Evolutionary conservation across 2,797 vertebrate species (phyloP).

Genomic region (Chlorospingus semifuscus): DNA sequence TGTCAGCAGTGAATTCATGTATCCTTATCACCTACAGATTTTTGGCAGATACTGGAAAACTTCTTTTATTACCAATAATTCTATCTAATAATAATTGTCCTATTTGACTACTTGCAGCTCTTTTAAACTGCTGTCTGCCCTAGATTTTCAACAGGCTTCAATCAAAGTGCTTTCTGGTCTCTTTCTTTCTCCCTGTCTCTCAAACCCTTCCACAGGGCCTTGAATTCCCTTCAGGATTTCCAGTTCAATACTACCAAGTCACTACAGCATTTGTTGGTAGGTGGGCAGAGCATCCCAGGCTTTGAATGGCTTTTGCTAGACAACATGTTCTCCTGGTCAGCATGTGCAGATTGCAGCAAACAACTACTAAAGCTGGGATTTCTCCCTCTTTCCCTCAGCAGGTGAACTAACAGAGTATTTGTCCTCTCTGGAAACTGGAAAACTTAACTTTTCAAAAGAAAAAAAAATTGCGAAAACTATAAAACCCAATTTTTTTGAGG

Average conservation of each 20-base stretch:
- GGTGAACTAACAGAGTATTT: background rate
- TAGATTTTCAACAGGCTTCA: background rate
- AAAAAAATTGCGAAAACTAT: background rate
- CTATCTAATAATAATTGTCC: background rate
- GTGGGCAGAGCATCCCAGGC: background rate
- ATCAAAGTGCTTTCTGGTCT: background rate
- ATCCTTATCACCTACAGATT: background rate
- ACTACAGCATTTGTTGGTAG: background rate
- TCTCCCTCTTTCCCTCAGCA: background rate
- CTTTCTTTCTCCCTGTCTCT: background rate
- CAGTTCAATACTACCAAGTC: background rate
- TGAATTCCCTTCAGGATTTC: background rate
- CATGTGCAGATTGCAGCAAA: background rate
- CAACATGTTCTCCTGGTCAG: background rate
- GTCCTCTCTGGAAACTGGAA: background rate
- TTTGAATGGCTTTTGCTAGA: background rate
- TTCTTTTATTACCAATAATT: background rate
- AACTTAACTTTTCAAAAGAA: background rate
- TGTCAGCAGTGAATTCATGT: background rate
- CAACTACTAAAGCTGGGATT: background rate
- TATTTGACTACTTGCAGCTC: background rate
- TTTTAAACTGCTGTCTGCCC: background rate
- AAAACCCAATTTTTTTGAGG: background rate
- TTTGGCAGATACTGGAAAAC: background rate
- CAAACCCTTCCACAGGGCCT: background rate